A percentile compares a stretch with the other conserved stretches of the same genome.
These are phyloP conservation scores for Crambe crambe DNA, from an alignment of 37 sponge, comb jelly and placozoan species.

Conservation along the genomic window DNA sequence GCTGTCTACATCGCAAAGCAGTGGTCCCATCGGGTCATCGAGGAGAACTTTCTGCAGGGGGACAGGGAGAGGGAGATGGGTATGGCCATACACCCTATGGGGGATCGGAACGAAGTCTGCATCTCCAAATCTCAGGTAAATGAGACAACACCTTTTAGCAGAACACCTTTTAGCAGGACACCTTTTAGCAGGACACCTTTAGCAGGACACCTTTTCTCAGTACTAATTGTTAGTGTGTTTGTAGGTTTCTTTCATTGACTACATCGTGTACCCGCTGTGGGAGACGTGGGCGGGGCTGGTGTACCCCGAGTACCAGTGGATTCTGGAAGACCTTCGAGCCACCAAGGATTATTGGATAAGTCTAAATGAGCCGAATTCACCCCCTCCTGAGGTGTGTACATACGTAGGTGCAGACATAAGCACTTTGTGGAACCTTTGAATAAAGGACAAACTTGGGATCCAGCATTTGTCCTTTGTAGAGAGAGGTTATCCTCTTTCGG, in stretches of 20 bases:
- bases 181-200: not conserved
- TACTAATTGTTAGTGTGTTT: not conserved
- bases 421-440: not conserved
- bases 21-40: conserved; percentile 70
- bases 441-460: not conserved
- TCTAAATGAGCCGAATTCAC: conserved; percentile 26
- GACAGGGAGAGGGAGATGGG: conserved; percentile 73
- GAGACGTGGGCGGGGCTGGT: conserved; percentile 92
- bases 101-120: conserved; percentile 66
- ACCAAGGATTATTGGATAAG: conserved; percentile 74
- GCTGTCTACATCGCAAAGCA: conserved; percentile 31
- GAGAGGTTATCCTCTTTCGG: too few species aligned
- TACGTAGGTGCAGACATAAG: too few species aligned
- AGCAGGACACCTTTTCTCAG: not conserved
- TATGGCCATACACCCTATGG: conserved; percentile 62
- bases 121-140: conserved; percentile 74
- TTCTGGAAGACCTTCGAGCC: conserved; percentile 63
- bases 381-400: too few species aligned
- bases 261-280: conserved; percentile 88
- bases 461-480: not conserved
- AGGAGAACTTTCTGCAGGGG: conserved; percentile 84
- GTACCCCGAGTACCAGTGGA: conserved; percentile 75
- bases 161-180: not conserved
- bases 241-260: conserved; percentile 89
- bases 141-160: not conserved